Evolutionary conservation across 2,113 vertebrate genomes (phyloP).

Genomic region (Dromiciops gliroides): DNA sequence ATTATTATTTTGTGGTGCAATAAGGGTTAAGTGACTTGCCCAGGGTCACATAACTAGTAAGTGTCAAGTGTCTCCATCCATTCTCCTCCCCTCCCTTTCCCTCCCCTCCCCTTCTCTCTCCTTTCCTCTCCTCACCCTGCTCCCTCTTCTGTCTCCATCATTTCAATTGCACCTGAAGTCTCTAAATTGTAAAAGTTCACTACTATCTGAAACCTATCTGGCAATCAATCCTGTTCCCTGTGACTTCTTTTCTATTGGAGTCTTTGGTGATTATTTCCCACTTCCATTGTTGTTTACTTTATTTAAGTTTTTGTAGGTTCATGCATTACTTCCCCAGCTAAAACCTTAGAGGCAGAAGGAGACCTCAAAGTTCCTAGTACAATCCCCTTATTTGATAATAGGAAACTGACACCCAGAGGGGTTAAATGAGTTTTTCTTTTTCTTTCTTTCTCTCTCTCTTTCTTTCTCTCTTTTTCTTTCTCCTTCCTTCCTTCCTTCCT

Average conservation of each 20-base stretch:
- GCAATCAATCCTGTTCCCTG: neutral
- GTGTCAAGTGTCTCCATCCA: too few species aligned
- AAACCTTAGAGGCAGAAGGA: neutral
- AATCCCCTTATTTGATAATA: neutral
- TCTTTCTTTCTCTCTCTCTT: too few species aligned
- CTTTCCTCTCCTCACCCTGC: neutral
- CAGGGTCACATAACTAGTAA: too few species aligned
- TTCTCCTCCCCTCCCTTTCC: neutral
- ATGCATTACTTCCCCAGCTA: neutral
- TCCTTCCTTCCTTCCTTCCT: too few species aligned
- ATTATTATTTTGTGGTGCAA: too few species aligned
- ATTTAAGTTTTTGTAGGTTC: neutral
- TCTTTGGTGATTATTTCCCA: neutral
- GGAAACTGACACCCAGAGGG: neutral
- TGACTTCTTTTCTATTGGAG: neutral
- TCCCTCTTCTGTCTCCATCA: neutral
- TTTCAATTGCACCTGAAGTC: neutral
- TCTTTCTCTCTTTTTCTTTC: too few species aligned
- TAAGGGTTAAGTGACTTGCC: too few species aligned
- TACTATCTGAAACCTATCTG: neutral
- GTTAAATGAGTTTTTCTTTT: neutral
- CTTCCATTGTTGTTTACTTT: neutral
- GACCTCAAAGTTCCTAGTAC: neutral
- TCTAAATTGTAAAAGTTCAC: neutral
- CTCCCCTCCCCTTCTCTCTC: neutral